These are phyloP conservation scores for Melanotaenia parkinsoni DNA, from an alignment of 2,797 vertebrate species.

Conservation along the genomic window DNA sequence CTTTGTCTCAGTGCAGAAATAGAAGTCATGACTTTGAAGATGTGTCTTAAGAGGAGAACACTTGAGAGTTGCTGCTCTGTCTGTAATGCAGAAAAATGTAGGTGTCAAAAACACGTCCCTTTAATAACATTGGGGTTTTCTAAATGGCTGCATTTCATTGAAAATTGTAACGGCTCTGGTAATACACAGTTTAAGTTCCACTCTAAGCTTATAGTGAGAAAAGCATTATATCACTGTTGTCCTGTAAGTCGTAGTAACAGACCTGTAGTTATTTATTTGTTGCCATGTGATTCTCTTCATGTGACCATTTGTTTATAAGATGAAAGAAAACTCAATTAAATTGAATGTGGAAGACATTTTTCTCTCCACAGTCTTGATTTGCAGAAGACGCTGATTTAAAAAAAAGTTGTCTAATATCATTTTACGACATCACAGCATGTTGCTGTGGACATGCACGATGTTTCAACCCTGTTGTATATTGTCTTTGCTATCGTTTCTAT, in stretches of 20 bases:
- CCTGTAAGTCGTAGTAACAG: constrained; percentile 79
- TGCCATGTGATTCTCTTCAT: constrained; percentile 78
- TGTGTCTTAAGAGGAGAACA: constrained; percentile 16
- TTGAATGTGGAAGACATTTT: constrained; percentile 81
- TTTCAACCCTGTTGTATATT: constrained; percentile 77
- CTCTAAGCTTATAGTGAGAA: constrained; percentile 76
- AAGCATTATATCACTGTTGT: constrained; percentile 82
- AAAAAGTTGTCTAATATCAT: constrained; percentile 59
- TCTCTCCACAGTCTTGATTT: constrained; percentile 77
- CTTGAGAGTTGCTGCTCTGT: constrained; percentile 39
- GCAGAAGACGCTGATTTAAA: constrained; percentile 43
- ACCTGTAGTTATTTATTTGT: constrained; percentile 80
- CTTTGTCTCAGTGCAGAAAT: constrained; percentile 28
- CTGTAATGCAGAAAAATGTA: constrained; percentile 56
- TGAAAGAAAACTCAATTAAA: constrained; percentile 78
- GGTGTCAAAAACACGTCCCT: constrained; percentile 70
- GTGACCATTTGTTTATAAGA: constrained; percentile 79
- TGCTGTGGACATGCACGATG: constrained; percentile 79
- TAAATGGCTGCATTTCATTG: constrained; percentile 55
- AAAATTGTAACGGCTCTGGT: constrained; percentile 53
- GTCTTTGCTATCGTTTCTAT: constrained; percentile 81
- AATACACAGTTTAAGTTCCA: constrained; percentile 66
- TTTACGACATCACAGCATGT: constrained; percentile 61
- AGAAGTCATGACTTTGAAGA: constrained; percentile 23
- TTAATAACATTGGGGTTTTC: constrained; percentile 65